Conservation (phyloP, 2,888 invertebrate species). For the Macrosoma leucophasiata region DNA sequence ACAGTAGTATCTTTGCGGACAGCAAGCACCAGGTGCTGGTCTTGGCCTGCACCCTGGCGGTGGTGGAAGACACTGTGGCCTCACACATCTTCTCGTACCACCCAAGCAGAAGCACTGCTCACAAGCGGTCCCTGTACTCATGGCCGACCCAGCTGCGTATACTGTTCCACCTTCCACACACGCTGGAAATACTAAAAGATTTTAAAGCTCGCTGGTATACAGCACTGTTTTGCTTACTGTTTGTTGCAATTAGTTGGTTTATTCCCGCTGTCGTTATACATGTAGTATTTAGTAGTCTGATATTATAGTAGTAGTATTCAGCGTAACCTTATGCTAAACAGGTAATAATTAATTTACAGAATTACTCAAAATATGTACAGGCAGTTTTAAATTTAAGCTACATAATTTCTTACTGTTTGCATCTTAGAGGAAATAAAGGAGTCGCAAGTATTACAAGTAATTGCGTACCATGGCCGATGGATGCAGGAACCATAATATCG, state of each 20-base stretch:
- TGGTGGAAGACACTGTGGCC: constrained; percentile 86
- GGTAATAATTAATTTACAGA: no score
- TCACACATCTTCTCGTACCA: constrained; percentile 84
- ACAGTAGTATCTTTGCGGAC: constrained; percentile 87
- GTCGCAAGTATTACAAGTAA: no score
- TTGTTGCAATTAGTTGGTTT: background rate
- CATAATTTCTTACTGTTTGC: no score
- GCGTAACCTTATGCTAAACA: no score
- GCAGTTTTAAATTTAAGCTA: no score
- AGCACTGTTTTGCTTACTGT: background rate
- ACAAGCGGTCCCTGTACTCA: constrained; percentile 86
- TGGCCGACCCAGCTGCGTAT: constrained; percentile 88
- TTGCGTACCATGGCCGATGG: constrained; percentile 40
- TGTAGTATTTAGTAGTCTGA: no score
- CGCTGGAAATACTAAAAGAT: constrained; percentile 67
- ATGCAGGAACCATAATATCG: constrained; percentile 28
- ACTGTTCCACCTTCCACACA: constrained; percentile 82
- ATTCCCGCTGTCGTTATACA: no score
- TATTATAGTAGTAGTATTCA: no score
- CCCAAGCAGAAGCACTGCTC: constrained; percentile 91
- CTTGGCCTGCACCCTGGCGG: constrained; percentile 81
- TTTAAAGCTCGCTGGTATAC: constrained; percentile 26
- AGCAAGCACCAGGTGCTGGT: constrained; percentile 81
- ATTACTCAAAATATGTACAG: no score
- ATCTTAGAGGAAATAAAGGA: no score